phyloP scores from a whole-genome alignment of 2,113 vertebrate genomes.

The Macrotus californicus region DNA sequence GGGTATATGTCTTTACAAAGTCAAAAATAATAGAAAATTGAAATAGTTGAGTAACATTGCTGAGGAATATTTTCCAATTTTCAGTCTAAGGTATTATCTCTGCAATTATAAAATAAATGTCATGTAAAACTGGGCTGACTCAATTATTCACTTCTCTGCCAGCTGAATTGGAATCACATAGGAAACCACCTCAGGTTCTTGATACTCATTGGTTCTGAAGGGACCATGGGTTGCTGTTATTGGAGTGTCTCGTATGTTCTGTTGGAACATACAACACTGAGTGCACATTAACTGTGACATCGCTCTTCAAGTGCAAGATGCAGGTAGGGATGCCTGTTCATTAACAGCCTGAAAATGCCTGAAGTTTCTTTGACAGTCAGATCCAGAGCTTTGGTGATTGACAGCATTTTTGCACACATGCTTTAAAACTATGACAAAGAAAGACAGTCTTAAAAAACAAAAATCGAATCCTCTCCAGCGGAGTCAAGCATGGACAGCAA shows the following conservation, averaged over 20 bases:
- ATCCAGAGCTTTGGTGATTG: slow-evolving; percentile 62
- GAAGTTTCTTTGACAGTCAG: slow-evolving; percentile 65
- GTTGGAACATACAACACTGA: slow-evolving; percentile 46
- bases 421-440: slow-evolving; percentile 49
- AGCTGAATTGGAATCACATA: neutral
- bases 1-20: neutral
- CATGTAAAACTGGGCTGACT: neutral
- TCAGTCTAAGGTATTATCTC: neutral
- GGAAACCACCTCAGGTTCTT: neutral
- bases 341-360: slow-evolving; percentile 70
- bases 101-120: neutral
- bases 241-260: slow-evolving; percentile 59
- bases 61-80: neutral
- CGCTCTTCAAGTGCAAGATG: slow-evolving; percentile 69
- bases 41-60: neutral
- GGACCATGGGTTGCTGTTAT: slow-evolving; percentile 22
- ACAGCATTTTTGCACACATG: slow-evolving; percentile 65
- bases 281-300: slow-evolving; percentile 71
- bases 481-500: slow-evolving; percentile 61
- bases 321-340: slow-evolving; percentile 40
- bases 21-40: neutral
- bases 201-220: slow-evolving; percentile 49
- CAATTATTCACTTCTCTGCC: slow-evolving; percentile 6
- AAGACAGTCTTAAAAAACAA: slow-evolving; percentile 27
- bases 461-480: slow-evolving; percentile 46